Evolutionary conservation across 2,888 invertebrate genomes (phyloP).

Genomic region (Schizaphis graminum): DNA sequence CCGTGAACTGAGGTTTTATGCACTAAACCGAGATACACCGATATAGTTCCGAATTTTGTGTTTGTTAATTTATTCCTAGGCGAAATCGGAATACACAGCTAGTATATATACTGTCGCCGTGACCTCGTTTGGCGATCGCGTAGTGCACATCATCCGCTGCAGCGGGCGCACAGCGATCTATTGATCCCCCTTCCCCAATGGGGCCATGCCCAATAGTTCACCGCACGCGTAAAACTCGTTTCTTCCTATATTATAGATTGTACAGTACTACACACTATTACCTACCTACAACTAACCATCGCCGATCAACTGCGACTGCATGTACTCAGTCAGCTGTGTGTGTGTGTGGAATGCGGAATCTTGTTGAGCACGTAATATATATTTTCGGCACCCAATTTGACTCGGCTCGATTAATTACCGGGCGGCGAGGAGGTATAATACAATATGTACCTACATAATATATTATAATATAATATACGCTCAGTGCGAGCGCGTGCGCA

Average conservation of each 20-base stretch:
- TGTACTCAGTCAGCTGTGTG: background rate
- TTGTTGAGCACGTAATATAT: slow-evolving; percentile 53
- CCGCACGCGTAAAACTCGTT: background rate
- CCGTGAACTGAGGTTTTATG: background rate
- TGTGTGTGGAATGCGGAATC: slow-evolving; percentile 37
- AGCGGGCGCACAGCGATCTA: background rate
- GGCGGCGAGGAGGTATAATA: background rate
- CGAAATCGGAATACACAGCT: background rate
- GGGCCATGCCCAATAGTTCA: slow-evolving; percentile 38
- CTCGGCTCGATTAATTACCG: slow-evolving; percentile 49
- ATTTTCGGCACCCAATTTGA: slow-evolving; percentile 55
- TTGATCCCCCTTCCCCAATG: background rate
- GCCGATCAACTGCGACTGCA: background rate
- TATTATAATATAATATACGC: background rate
- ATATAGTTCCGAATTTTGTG: background rate
- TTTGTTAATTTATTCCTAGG: background rate
- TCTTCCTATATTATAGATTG: background rate
- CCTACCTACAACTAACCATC: background rate
- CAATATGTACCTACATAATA: background rate
- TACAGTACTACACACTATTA: background rate
- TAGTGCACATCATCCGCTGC: background rate
- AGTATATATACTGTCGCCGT: background rate
- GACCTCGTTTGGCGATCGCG: background rate
- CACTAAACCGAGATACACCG: background rate
- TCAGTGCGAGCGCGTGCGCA: slow-evolving; percentile 13